Evolutionary conservation across 2,113 vertebrate genomes (phyloP).

Genomic region (Parotia lawesii): DNA sequence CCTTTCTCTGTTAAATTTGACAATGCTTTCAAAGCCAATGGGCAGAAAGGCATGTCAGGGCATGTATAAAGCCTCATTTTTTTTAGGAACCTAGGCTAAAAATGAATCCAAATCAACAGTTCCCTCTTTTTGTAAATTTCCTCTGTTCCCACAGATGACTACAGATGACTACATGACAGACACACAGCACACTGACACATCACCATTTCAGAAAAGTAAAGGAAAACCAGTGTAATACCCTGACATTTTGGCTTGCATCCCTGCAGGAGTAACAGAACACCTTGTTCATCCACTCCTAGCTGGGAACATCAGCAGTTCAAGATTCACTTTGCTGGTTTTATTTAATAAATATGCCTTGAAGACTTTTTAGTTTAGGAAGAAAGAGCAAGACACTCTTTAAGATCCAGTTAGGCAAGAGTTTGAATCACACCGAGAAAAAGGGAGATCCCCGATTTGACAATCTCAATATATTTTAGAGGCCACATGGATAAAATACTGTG

Average conservation of each 20-base stretch:
- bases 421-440: not conserved
- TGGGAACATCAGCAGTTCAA: not conserved
- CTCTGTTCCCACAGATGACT: not conserved
- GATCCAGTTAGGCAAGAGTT: not conserved
- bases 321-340: not conserved
- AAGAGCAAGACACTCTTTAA: not conserved
- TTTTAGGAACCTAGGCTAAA: not conserved
- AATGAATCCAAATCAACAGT: not conserved
- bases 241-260: not conserved
- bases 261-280: not conserved
- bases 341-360: not conserved
- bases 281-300: too few species aligned
- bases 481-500: not conserved
- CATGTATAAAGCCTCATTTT: not conserved
- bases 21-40: not conserved
- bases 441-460: not conserved
- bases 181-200: not conserved
- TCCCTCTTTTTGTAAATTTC: not conserved
- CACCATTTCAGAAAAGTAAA: not conserved
- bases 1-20: not conserved
- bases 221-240: not conserved
- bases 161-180: not conserved
- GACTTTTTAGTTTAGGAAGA: not conserved
- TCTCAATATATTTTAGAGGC: not conserved
- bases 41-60: accelerated